Evolutionary conservation across 2,888 invertebrate genomes (phyloP).

Genomic region (Dione vanillae): DNA sequence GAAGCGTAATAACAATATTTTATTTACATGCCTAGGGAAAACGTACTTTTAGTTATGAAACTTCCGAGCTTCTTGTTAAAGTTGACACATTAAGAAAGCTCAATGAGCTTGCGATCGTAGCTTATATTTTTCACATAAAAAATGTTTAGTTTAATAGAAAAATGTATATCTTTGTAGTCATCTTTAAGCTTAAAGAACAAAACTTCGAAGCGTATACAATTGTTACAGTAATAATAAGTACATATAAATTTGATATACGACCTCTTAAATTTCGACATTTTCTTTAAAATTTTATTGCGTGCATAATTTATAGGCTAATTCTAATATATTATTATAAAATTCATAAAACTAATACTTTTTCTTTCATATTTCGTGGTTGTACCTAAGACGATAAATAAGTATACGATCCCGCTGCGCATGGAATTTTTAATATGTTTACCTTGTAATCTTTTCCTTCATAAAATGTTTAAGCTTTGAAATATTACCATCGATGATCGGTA

Average conservation of each 20-base stretch:
- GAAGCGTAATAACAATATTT: constrained; percentile 20
- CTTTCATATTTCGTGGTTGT: constrained; percentile 16
- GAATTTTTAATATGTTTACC: constrained; percentile 27
- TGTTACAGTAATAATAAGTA: neutral
- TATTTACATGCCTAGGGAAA: constrained; percentile 27
- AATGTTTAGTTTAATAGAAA: neutral
- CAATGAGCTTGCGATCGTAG: neutral
- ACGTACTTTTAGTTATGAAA: constrained; percentile 7
- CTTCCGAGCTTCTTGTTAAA: constrained; percentile 13
- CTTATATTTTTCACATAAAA: neutral
- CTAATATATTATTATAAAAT: constrained; percentile 10
- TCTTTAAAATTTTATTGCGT: constrained; percentile 2
- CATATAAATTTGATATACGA: neutral
- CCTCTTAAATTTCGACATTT: neutral
- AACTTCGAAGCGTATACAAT: neutral
- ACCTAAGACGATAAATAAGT: constrained; percentile 21
- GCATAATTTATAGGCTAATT: neutral
- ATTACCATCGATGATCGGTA: constrained; percentile 2
- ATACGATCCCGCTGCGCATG: constrained; percentile 10
- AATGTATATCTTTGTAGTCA: neutral
- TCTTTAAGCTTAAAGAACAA: neutral
- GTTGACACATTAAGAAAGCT: constrained; percentile 13
- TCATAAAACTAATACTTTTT: constrained; percentile 17
- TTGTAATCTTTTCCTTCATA: constrained; percentile 19
- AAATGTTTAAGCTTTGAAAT: constrained; percentile 18